Percentiles rank a stretch among this genome's conserved stretches.
These are phyloP conservation scores for Willowsia nigromaculata DNA, from an alignment of 2,888 invertebrate species.

Conservation along the genomic window DNA sequence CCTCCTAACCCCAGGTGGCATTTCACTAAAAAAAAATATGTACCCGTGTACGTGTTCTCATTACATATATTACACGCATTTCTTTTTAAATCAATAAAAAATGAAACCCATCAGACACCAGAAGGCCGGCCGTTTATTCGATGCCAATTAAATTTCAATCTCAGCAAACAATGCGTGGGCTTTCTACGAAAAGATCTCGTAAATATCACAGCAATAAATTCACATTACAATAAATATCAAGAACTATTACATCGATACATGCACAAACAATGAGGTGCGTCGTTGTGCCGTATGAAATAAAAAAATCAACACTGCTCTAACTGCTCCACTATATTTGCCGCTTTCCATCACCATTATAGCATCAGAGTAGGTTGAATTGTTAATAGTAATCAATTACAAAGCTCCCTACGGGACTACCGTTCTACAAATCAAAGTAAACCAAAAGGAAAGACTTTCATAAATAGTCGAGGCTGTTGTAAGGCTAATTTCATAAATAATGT, in stretches of 20 bases:
- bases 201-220: slow-evolving; percentile 33
- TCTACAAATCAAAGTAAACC: slow-evolving; percentile 31
- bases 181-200: slow-evolving; percentile 12
- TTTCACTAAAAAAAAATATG: neutral
- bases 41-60: neutral
- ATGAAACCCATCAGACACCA: neutral
- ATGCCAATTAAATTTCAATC: slow-evolving; percentile 64
- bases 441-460: slow-evolving; percentile 43
- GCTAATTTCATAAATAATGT: slow-evolving; percentile 37
- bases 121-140: slow-evolving; percentile 5
- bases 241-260: neutral
- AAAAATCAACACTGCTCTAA: too few species aligned
- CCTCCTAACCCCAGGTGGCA: too few species aligned
- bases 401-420: slow-evolving; percentile 43
- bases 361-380: neutral
- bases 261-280: neutral
- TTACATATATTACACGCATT: neutral
- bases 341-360: neutral
- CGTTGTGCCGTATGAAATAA: too few species aligned
- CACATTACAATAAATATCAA: slow-evolving; percentile 22
- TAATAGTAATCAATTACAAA: slow-evolving; percentile 52
- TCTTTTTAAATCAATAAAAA: slow-evolving; percentile 22
- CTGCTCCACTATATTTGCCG: neutral
- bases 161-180: slow-evolving; percentile 54
- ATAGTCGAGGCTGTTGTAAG: slow-evolving; percentile 42